Base-by-base conservation (phyloP, 1,140 invertebrate genomes). In the Maconellicoccus hirsutus region DNA sequence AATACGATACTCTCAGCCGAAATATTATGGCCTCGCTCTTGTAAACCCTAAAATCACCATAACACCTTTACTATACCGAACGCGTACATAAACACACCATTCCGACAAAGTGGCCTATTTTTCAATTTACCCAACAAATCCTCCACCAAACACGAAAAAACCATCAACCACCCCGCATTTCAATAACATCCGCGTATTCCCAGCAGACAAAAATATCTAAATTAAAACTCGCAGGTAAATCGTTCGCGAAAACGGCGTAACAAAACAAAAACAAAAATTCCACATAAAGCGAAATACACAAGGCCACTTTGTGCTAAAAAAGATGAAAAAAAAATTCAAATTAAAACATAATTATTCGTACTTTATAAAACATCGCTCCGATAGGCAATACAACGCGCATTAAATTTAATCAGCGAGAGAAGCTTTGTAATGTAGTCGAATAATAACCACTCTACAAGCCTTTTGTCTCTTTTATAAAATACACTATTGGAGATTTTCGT, bases 1-100 rank as follows among this genome's bases (percentile, higher is more conserved):
- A 89, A 89, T 78, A 93, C 89, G 84, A 94, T 87, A 82, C 87
- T 90, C 80, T 92, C 86, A 80, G 89, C 86, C 78, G 89, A 89
- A 81, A 93, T 88, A 86, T 93, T 92, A 87, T 89, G 88, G 75
- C 90, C 90, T 79, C 86, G 86, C 81, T 89, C 89, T 85, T 92
- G 89, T 80, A 93, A 88, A 80, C 87, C 90, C 91, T 93, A 87
- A 80, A 84, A 83, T 61, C 75, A 76, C 71, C 70, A 70, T 70
- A 69, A 61, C n/a, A 23, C 61, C 21, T 14, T 33, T 33, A 33
- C 29, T 33, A 33, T 12, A 33, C 29, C 29, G 12, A 33, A 6
- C 29, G 12, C 29, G n/a, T n/a, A n/a, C 29, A 12, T 33, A 12
- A 33, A 33, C 3, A 33, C 3, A 33, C 29, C 42, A 16, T 52